These are phyloP conservation scores for Tarsius wallacei DNA, from an alignment of 2,797 vertebrate genomes.

Conservation along the genomic window DNA sequence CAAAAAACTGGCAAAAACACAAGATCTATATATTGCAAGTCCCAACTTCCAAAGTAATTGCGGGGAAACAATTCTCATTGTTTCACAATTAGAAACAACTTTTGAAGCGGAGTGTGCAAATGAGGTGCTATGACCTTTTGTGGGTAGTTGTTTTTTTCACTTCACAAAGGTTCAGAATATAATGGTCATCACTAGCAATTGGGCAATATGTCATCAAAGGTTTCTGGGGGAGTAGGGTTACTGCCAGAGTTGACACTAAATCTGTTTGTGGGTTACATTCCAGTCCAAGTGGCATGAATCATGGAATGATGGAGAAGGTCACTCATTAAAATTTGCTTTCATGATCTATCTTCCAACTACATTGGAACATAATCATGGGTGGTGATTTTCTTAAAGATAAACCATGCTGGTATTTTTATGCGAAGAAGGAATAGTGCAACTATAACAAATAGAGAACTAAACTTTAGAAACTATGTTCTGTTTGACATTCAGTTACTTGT, in stretches of 20 bases:
- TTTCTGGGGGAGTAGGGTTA: slow-evolving; percentile 67
- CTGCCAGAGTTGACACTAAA: slow-evolving; percentile 59
- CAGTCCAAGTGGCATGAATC: slow-evolving; percentile 77
- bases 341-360: slow-evolving; percentile 81
- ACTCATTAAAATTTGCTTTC: slow-evolving; percentile 82
- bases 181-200: slow-evolving; percentile 6
- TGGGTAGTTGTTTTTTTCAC: slow-evolving; percentile 30
- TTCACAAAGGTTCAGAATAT: slow-evolving; percentile 72
- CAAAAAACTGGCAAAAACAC: slow-evolving; percentile 61
- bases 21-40: slow-evolving; percentile 29
- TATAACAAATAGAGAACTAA: slow-evolving; percentile 78
- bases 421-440: slow-evolving; percentile 52
- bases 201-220: slow-evolving; percentile 76
- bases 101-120: slow-evolving; percentile 55
- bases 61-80: slow-evolving; percentile 15
- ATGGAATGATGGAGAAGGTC: slow-evolving; percentile 80
- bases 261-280: slow-evolving; percentile 83
- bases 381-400: slow-evolving; percentile 68
- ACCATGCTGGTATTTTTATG: background rate
- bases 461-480: slow-evolving; percentile 44
- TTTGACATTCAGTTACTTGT: slow-evolving; percentile 20
- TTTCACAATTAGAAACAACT: background rate
- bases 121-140: slow-evolving; percentile 26
- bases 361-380: slow-evolving; percentile 78
- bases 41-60: slow-evolving; percentile 59